A percentile compares a stretch with the other conserved stretches of the same genome.
These are phyloP conservation scores for Oceanodroma leucorhoa DNA, from an alignment of 2,797 vertebrate genomes.

Conservation along the genomic window DNA sequence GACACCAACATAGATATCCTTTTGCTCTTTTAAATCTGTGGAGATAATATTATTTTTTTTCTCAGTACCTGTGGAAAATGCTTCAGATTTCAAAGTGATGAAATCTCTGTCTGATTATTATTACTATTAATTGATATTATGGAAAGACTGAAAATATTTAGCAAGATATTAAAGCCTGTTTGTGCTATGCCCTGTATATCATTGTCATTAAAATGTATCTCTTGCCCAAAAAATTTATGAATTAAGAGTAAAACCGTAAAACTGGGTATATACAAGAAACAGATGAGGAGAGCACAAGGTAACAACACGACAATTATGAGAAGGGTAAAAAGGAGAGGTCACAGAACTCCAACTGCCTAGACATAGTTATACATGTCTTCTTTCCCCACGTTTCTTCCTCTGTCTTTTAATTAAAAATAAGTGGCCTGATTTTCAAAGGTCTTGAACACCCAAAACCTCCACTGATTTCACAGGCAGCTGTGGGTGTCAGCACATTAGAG, in stretches of 20 bases:
- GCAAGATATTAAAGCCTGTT: background rate
- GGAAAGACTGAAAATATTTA: background rate
- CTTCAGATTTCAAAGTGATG: background rate
- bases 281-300: background rate
- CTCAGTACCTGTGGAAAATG: background rate
- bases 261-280: background rate
- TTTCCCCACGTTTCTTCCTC: background rate
- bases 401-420: conserved; percentile 33
- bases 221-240: background rate
- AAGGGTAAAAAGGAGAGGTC: background rate
- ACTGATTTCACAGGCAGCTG: background rate
- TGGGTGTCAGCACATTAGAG: background rate
- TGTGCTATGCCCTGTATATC: background rate
- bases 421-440: background rate
- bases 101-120: background rate
- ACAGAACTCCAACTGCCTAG: background rate
- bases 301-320: background rate
- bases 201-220: background rate
- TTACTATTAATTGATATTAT: background rate
- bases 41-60: background rate
- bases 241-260: background rate
- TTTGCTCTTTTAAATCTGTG: background rate
- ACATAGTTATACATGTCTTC: background rate
- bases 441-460: background rate
- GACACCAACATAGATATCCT: background rate